Conservation (phyloP, 2,888 invertebrate species). For the Adelphocoris suturalis region DNA sequence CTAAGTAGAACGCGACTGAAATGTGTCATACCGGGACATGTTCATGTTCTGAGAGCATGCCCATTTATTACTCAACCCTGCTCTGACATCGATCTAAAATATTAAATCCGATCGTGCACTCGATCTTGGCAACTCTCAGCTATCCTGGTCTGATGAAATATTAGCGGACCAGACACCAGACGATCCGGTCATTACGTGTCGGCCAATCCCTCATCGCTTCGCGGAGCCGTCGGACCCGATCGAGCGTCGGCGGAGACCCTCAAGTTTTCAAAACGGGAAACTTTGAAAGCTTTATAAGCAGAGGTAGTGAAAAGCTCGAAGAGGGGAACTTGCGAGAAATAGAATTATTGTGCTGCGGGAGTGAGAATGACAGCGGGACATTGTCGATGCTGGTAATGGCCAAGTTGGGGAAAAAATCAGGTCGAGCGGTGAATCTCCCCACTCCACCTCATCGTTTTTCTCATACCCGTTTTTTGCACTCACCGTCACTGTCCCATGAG, state of each 20-base stretch:
- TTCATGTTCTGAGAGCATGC: too few relatives aligned
- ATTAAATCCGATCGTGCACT: too few relatives aligned
- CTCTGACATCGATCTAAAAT: too few relatives aligned
- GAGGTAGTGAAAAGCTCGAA: neutral
- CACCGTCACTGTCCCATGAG: neutral
- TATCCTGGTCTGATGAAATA: too few relatives aligned
- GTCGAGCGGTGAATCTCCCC: neutral
- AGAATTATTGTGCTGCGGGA: neutral
- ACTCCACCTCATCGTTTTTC: conserved; percentile 2
- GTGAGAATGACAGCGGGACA: neutral
- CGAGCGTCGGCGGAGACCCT: neutral
- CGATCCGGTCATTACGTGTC: neutral
- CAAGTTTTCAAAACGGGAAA: neutral
- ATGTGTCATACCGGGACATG: too few relatives aligned
- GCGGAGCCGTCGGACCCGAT: neutral
- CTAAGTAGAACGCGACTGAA: too few relatives aligned
- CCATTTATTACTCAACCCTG: too few relatives aligned
- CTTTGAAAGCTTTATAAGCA: neutral
- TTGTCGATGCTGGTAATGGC: conserved; percentile 9
- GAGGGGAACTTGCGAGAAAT: conserved; percentile 2
- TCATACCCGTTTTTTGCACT: conserved; percentile 12
- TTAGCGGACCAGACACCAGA: too few relatives aligned
- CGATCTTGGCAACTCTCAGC: too few relatives aligned
- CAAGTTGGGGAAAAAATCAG: conserved; percentile 34
- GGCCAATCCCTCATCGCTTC: neutral